Evolutionary conservation across 1,140 invertebrate genomes (phyloP).

Genomic region (Diorhabda sublineata): DNA sequence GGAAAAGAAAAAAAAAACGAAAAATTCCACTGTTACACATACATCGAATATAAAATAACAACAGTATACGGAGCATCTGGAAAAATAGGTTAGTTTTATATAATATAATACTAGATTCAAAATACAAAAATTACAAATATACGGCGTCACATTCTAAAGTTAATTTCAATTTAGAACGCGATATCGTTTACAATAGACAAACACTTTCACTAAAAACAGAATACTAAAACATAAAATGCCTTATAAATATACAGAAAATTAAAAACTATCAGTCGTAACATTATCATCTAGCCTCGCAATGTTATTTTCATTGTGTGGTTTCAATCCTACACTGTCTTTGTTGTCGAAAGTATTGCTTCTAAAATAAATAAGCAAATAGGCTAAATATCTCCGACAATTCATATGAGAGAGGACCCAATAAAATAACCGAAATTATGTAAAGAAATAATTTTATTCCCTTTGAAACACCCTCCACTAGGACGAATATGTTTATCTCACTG

Average conservation of each 20-base stretch:
- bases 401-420: too few species aligned
- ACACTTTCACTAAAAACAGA: slow-evolving; percentile 15
- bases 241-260: not conserved
- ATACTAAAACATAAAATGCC: slow-evolving; percentile 1
- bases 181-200: slow-evolving; percentile 20
- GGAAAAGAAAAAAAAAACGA: not conserved
- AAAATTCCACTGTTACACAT: not conserved
- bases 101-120: too few species aligned
- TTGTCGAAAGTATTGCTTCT: slow-evolving; percentile 36
- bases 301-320: slow-evolving; percentile 29
- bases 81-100: too few species aligned
- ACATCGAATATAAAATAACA: not conserved
- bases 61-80: too few species aligned
- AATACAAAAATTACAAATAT: too few species aligned
- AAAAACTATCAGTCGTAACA: slow-evolving; percentile 27
- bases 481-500: too few species aligned
- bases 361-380: not conserved
- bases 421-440: too few species aligned
- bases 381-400: too few species aligned
- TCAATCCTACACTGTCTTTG: slow-evolving; percentile 35
- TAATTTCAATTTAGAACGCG: not conserved
- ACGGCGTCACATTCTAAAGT: too few species aligned
- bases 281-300: slow-evolving; percentile 53
- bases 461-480: too few species aligned
- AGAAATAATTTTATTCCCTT: too few species aligned